These are phyloP conservation scores for Notolabrus celidotus DNA, from an alignment of 2,797 vertebrate species.

Conservation along the genomic window DNA sequence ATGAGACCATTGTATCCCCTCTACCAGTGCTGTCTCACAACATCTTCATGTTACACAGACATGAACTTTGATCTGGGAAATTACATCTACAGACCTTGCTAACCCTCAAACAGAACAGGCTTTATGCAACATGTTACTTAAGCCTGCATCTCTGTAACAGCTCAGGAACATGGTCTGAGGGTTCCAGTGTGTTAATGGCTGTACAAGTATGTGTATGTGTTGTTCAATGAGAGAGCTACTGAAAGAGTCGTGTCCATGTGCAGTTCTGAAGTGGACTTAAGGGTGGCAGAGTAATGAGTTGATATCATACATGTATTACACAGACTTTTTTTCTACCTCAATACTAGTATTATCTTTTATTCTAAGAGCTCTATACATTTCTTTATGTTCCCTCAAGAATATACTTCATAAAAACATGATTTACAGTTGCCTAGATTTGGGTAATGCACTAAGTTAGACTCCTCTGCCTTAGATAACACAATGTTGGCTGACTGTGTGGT, in stretches of 20 bases:
- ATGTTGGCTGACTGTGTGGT: neutral
- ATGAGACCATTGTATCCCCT: conserved; percentile 67
- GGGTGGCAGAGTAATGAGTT: neutral
- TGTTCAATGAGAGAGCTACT: neutral
- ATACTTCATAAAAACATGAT: no score
- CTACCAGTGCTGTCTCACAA: conserved; percentile 60
- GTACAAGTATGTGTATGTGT: conserved; percentile 17
- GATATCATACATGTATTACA: no score
- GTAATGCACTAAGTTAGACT: no score
- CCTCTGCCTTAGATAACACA: neutral
- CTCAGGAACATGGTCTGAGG: conserved; percentile 37
- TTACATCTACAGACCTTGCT: conserved; percentile 65
- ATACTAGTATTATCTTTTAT: no score
- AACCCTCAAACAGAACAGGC: conserved; percentile 63
- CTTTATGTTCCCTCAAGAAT: no score
- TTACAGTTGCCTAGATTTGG: no score
- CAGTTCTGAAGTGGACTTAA: neutral
- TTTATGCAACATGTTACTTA: conserved; percentile 69
- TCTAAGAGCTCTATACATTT: no score
- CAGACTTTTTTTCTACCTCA: no score
- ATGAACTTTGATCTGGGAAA: conserved; percentile 73
- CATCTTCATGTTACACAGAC: conserved; percentile 76
- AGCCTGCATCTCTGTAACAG: conserved; percentile 42
- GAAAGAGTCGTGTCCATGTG: neutral
- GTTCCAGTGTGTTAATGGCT: conserved; percentile 49